A percentile compares a stretch with the other conserved stretches of the same genome.
These are phyloP conservation scores for Pavo muticus DNA, from an alignment of 2,113 vertebrate species.

Conservation along the genomic window DNA sequence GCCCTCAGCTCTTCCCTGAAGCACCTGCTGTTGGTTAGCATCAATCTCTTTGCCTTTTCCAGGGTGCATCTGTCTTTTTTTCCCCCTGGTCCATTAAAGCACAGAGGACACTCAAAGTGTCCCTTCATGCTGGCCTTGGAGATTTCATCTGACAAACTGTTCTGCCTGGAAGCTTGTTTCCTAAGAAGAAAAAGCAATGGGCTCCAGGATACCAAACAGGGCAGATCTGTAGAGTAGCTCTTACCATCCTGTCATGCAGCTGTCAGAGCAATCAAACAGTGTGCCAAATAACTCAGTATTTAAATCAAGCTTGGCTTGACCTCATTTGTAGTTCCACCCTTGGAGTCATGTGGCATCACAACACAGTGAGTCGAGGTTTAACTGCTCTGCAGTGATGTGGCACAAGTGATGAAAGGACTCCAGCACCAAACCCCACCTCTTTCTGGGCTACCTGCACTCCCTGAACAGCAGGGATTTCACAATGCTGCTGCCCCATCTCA, in stretches of 20 bases:
- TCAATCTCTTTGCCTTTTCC: neutral
- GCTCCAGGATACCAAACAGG: neutral
- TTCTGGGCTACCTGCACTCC: neutral
- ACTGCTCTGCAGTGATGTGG: rapidly evolving
- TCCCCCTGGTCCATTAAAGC: neutral
- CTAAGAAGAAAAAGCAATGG: neutral
- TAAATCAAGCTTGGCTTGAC: neutral
- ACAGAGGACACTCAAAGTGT: neutral
- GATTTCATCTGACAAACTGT: neutral
- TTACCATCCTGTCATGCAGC: neutral
- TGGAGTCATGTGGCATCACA: neutral
- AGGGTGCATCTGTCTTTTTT: neutral
- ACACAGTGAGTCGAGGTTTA: neutral
- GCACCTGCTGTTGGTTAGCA: neutral
- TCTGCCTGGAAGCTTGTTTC: neutral
- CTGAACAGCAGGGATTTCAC: neutral
- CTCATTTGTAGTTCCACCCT: neutral
- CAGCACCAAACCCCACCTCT: neutral
- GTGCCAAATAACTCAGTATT: neutral
- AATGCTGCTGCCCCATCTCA: neutral
- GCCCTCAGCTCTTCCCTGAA: neutral
- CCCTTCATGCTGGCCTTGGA: neutral
- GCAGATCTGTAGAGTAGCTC: neutral
- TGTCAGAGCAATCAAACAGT: neutral
- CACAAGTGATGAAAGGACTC: neutral